phyloP scores from a whole-genome alignment of 2,797 vertebrate genomes.

The Sternarchorhynchus goeldii region DNA sequence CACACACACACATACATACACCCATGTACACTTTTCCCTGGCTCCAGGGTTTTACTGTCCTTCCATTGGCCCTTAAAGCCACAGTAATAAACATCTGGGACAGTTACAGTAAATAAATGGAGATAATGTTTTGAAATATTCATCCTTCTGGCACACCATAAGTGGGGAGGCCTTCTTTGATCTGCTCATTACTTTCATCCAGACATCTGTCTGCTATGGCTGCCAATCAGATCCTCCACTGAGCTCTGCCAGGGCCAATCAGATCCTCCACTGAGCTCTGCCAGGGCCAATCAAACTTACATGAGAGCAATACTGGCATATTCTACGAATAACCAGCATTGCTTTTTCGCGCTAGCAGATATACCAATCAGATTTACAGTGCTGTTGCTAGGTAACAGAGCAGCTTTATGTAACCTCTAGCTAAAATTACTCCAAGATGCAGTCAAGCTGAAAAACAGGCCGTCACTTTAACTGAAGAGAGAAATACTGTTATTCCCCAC shows the following conservation, averaged over 20 bases:
- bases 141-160: neutral
- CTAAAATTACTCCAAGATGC: conserved; percentile 60
- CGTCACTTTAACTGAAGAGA: conserved; percentile 56
- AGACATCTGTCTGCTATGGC: conserved; percentile 3
- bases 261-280: conserved; percentile 20
- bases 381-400: conserved; percentile 65
- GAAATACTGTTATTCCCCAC: conserved; percentile 55
- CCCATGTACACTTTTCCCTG: neutral
- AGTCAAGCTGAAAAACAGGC: conserved; percentile 55
- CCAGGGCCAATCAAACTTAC: conserved; percentile 41
- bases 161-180: neutral
- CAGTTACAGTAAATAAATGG: conserved; percentile 8
- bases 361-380: conserved; percentile 56
- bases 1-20: conserved; percentile 26
- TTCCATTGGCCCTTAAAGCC: conserved; percentile 7
- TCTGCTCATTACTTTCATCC: conserved; percentile 10
- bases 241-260: conserved; percentile 21
- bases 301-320: conserved; percentile 24
- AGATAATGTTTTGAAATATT: conserved; percentile 8
- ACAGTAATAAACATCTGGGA: conserved; percentile 5
- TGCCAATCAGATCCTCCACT: conserved; percentile 20
- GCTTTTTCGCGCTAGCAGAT: conserved; percentile 37
- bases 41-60: neutral
- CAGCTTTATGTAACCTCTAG: conserved; percentile 66
- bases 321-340: conserved; percentile 38